Evolutionary conservation across 2,888 invertebrate species (phyloP).

Genomic region (Torymus auratus): DNA sequence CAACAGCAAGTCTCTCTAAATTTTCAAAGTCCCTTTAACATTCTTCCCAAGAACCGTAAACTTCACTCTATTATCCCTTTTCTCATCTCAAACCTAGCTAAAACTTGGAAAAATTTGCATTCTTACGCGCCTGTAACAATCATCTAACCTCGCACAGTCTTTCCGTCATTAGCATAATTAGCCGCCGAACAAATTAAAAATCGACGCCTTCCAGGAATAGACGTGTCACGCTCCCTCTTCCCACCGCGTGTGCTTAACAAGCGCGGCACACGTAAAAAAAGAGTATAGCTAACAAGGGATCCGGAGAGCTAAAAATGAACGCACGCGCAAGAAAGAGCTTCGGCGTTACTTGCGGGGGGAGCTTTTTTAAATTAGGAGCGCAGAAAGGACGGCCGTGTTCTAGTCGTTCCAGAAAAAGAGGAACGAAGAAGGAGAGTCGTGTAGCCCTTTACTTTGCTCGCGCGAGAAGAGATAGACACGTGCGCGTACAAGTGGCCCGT

Average conservation of each 20-base stretch:
- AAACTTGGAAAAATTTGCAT: no score
- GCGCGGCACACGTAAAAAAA: background rate
- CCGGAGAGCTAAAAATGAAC: conserved; percentile 17
- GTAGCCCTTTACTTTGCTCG: conserved; percentile 18
- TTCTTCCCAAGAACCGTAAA: no score
- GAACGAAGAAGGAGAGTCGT: background rate
- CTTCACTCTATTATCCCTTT: no score
- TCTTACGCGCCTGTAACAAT: no score
- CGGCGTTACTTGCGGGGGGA: background rate
- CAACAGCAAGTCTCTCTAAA: no score
- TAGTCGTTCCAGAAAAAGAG: conserved; percentile 1
- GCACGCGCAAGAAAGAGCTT: background rate
- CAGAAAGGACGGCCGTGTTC: background rate
- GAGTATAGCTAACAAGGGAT: background rate
- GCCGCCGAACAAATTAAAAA: background rate
- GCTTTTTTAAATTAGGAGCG: conserved; percentile 34
- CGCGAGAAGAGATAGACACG: background rate
- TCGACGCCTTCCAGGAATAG: background rate
- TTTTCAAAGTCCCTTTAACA: no score
- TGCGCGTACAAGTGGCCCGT: conserved; percentile 13
- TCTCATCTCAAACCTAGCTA: no score
- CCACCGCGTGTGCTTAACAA: conserved; percentile 13
- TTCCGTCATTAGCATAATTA: conserved; percentile 7
- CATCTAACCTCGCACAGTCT: no score
- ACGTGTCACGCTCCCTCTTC: background rate